A percentile compares a stretch with the other conserved stretches of the same genome.
These are phyloP conservation scores for Phalera bucephala DNA, from an alignment of 2,888 invertebrate genomes.

Conservation along the genomic window DNA sequence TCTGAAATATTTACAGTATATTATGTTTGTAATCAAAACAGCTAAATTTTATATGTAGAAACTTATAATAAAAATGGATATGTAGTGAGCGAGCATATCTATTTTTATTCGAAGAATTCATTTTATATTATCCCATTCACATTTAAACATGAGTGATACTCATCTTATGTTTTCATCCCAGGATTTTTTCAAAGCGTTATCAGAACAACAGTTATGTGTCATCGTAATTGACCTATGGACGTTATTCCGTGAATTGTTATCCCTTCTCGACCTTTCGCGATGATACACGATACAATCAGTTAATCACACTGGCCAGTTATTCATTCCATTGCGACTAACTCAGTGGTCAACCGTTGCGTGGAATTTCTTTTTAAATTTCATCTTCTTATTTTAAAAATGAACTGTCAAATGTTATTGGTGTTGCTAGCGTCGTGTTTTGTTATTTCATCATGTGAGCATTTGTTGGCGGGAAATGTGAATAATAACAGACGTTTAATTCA, in stretches of 20 bases:
- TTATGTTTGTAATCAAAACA: too few relatives aligned
- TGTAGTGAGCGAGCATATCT: too few relatives aligned
- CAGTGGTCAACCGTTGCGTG: conserved; percentile 2
- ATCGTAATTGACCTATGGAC: neutral
- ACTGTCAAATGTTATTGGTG: conserved; percentile 25
- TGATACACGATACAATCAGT: conserved; percentile 2
- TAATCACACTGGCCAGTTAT: conserved; percentile 2
- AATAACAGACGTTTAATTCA: conserved; percentile 38
- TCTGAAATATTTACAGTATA: too few relatives aligned
- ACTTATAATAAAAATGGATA: too few relatives aligned
- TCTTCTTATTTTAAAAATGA: conserved; percentile 22
- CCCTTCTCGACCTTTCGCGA: conserved; percentile 3
- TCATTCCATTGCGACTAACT: conserved; percentile 10
- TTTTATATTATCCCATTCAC: too few relatives aligned
- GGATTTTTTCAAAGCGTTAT: too few relatives aligned
- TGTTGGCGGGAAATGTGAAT: conserved; percentile 44
- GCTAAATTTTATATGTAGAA: too few relatives aligned
- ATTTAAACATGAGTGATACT: too few relatives aligned
- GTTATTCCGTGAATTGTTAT: conserved; percentile 1
- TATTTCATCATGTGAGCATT: conserved; percentile 36
- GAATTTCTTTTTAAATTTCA: conserved; percentile 1
- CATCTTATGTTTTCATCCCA: too few relatives aligned
- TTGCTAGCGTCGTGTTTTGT: conserved; percentile 20
- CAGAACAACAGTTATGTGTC: neutral
- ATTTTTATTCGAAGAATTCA: too few relatives aligned